These are phyloP conservation scores for Trissonchulus sp. DNA, from an alignment of 2,888 invertebrate genomes.

Conservation along the genomic window DNA sequence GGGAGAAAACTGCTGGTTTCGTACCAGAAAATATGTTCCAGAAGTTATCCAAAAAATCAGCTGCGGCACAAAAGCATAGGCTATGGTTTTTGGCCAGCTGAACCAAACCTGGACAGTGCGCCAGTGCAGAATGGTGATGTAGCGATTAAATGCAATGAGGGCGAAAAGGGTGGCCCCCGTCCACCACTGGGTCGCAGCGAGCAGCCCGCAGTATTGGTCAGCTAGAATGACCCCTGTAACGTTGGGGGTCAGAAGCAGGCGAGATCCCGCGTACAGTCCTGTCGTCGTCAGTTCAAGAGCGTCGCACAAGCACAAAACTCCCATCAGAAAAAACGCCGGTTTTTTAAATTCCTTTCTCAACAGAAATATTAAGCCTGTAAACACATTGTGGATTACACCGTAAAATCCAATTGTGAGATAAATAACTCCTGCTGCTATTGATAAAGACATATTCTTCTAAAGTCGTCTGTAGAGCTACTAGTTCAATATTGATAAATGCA, in stretches of 20 bases:
- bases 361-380: neutral
- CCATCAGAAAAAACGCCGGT: neutral
- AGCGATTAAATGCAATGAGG: neutral
- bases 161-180: neutral
- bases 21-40: neutral
- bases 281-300: neutral
- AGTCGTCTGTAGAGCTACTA: too few species aligned
- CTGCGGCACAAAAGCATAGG: neutral
- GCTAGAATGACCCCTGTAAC: neutral
- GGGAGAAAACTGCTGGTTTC: neutral
- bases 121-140: neutral
- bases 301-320: neutral
- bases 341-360: neutral
- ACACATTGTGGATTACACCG: neutral
- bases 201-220: neutral
- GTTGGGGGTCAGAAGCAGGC: neutral
- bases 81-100: neutral
- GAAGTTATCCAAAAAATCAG: neutral
- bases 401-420: neutral
- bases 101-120: neutral
- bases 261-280: neutral
- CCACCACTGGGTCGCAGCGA: neutral
- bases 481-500: too few species aligned
- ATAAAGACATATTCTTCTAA: neutral
- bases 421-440: neutral